Conservation (phyloP, 2,888 invertebrate genomes). For the Idaea dimidiata region DNA sequence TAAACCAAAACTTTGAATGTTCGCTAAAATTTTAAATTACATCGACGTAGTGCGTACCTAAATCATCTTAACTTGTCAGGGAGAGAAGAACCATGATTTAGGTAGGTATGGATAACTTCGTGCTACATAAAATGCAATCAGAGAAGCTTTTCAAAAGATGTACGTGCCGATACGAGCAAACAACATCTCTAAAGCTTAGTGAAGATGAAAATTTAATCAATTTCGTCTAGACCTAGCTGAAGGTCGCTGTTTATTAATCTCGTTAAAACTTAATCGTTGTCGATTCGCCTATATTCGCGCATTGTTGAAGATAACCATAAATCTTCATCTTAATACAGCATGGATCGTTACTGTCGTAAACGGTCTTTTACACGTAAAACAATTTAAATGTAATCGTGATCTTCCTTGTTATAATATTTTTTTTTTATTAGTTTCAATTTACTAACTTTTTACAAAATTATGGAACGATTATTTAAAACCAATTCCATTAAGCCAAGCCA, state of each 20-base stretch:
- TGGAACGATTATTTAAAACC: too few relatives aligned
- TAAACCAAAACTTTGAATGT: background rate
- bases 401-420: background rate
- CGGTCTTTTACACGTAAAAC: background rate
- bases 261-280: constrained; percentile 12
- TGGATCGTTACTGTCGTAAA: background rate
- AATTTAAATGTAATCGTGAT: background rate
- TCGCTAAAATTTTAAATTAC: background rate
- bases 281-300: background rate
- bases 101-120: background rate
- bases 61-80: background rate
- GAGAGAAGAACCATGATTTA: background rate
- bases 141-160: constrained; percentile 12
- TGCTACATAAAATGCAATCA: background rate
- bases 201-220: constrained; percentile 41
- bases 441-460: too few relatives aligned
- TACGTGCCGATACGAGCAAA: constrained; percentile 24
- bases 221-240: constrained; percentile 29
- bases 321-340: background rate
- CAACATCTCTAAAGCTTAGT: constrained; percentile 25
- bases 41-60: background rate
- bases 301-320: background rate
- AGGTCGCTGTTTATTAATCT: constrained; percentile 37
- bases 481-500: too few relatives aligned
- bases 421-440: background rate